Evolutionary conservation across 2,113 vertebrate genomes (phyloP), one percentile per base, ranked within the genome.

Genomic region (Tricholaema leucomelas): DNA sequence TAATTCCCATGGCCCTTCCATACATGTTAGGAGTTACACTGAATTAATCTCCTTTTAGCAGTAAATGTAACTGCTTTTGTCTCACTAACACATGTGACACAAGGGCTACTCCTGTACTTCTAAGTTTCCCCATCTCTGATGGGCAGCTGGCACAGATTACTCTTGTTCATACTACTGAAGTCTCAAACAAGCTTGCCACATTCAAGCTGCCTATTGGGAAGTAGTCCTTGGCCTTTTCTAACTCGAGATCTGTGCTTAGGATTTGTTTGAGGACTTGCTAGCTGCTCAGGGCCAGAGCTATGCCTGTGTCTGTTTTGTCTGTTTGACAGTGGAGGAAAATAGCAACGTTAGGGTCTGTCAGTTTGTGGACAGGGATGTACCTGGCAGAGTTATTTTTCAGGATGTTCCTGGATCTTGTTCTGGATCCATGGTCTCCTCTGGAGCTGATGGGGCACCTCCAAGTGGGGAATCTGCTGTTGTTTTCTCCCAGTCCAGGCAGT

Each of bases 331-430:
- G 74, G 35, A 67, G 30, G 7, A 86, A 90, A 94, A 65, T 3
- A 64, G 27, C 33, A 38, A 3, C 17, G 9, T 35, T 42, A 46
- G 15, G 0, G 13, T 44, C 59, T 73, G 0, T 52, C 2, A 0
- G 3, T 84, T 80, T 85, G 31, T 16, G 35, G 33, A 10, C 27
- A 27, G 0, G 36, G 40, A 33, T 12, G 48, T 36, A 65, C 10
- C 5, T 40, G 9, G 8, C 24, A 40, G 40, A 48, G 21, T 58
- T 79, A 3, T 60, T 81, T 81, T 61, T 36, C 73, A 80, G n/a
- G 8, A 14, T 31, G 4, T 79, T 88, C 28, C 33, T 76, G 15
- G 18, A 61, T 84, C 17, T 88, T 16, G 6, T 77, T 65, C 40
- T 64, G 61, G 48, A 71, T 60, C 20, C 27, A 33, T 5, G 50